Evolutionary conservation across 2,888 invertebrate genomes (phyloP), one percentile per base, ranked within the genome.

Genomic region (Acrobasis repandana): DNA sequence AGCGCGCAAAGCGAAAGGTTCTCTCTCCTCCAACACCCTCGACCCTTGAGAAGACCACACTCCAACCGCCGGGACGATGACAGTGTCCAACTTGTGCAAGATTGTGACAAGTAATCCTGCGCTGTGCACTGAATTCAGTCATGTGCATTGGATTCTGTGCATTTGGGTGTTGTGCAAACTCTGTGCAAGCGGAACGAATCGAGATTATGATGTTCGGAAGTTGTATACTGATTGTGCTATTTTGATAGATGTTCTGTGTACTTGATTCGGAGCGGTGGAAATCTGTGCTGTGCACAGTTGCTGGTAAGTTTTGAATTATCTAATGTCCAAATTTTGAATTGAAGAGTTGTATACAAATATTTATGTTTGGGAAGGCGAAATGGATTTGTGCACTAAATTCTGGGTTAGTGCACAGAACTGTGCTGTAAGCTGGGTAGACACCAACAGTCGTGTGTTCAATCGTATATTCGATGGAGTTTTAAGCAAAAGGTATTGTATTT

Each of bases 1-100:
- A 74, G 74, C 2, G 82, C 75, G 33, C 83, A 85, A 46, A 77
- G 69, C n/a, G 92, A 92, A 60, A 74, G 84, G 15, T 92, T 92
- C 67, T 86, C 91, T 1, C 80, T 93, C 1, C 75, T 93, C 0
- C 90, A 88, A 61, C 88, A 90, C 62, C 85, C 90, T 14, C 81
- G 90, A 0, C 91, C 91, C 0, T 73, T 89, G 20, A 76, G 91
- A 11, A 79, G 88, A 54, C 81, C 87, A 0, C 76, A 77, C 65
- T 64, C 79, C 58, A 72, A 70, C 62, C 68, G 85, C 15, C 67
- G 79, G 15, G 80, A 74, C 58, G 90, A 89, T 0, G 91, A 91
- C 72, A 88, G 83, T 75, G 82, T 83, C n/a, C 86, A 86, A 28
- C 73, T 91, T 8, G 90, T 91, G 11, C 87, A 79, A 16, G 82